phyloP scores from a whole-genome alignment of 2,888 invertebrate species.

The Dicroscelio sp. region DNA sequence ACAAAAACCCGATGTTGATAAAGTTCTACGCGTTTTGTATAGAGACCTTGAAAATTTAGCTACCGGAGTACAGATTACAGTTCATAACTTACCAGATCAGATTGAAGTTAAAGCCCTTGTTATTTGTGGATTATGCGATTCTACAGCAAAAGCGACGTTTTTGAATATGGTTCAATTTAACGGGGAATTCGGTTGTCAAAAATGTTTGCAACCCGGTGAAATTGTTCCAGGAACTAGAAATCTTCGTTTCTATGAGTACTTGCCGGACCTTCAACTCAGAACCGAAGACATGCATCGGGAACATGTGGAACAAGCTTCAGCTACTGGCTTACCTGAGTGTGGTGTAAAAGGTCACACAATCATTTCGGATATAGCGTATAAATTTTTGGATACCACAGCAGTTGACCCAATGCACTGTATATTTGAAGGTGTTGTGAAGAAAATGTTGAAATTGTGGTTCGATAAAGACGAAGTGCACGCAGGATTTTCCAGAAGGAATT shows the following conservation, averaged over 20 bases:
- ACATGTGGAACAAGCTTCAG: background rate
- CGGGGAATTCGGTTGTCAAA: slow-evolving; percentile 71
- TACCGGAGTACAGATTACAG: slow-evolving; percentile 6
- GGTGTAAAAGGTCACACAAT: slow-evolving; percentile 39
- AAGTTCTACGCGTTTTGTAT: background rate
- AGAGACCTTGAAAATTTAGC: background rate
- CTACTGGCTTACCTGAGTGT: background rate
- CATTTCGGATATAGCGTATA: background rate
- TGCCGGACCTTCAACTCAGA: slow-evolving; percentile 36
- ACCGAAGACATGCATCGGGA: slow-evolving; percentile 16
- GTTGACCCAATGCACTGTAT: slow-evolving; percentile 72
- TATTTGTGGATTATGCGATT: slow-evolving; percentile 59
- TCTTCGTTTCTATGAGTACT: slow-evolving; percentile 29
- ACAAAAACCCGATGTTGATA: slow-evolving; percentile 11
- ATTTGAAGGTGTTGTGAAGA: slow-evolving; percentile 57
- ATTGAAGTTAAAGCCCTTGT: background rate
- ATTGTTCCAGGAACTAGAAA: slow-evolving; percentile 6
- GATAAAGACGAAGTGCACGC: background rate
- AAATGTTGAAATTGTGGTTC: background rate
- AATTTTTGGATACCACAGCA: slow-evolving; percentile 41
- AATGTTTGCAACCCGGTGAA: slow-evolving; percentile 55
- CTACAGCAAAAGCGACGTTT: too few relatives aligned
- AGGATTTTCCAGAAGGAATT: background rate
- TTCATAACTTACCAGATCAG: background rate
- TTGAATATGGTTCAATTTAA: slow-evolving; percentile 73